Conservation (phyloP, 2,797 vertebrate species). For the Anguilla anguilla region DNA sequence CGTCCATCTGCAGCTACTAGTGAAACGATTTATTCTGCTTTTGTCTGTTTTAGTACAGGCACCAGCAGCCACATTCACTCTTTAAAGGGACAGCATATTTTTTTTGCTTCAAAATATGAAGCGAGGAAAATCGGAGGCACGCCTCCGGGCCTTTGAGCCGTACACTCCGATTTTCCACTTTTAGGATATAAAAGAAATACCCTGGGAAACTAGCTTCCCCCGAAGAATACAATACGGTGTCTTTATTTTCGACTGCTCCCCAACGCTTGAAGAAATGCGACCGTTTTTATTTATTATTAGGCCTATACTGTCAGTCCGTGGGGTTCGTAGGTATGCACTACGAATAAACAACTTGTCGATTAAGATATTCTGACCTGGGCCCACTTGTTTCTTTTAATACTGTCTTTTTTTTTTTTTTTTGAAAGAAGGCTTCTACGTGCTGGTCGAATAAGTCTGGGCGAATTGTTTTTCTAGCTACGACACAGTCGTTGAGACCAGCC, state of each 20-base stretch:
- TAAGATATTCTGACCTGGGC: not conserved
- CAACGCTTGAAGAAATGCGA: slow-evolving; percentile 27
- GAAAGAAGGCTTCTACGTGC: not conserved
- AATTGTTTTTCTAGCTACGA: not conserved
- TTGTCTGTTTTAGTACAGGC: slow-evolving; percentile 22
- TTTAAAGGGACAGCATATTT: slow-evolving; percentile 48
- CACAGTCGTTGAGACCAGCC: not conserved
- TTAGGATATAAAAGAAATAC: slow-evolving; percentile 59
- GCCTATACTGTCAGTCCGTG: slow-evolving; percentile 1
- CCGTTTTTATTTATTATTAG: slow-evolving; percentile 15
- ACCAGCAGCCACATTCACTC: slow-evolving; percentile 44
- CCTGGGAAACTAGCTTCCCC: slow-evolving; percentile 62
- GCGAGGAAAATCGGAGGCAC: slow-evolving; percentile 74
- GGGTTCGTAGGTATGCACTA: not conserved
- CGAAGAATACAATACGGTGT: slow-evolving; percentile 46
- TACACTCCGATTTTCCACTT: slow-evolving; percentile 72
- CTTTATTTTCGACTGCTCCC: slow-evolving; percentile 33
- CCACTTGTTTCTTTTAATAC: not conserved
- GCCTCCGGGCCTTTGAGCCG: slow-evolving; percentile 69
- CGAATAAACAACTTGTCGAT: not conserved
- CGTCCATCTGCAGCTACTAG: not conserved
- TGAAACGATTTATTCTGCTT: slow-evolving; percentile 9
- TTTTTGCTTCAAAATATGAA: slow-evolving; percentile 66
- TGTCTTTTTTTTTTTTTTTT: not conserved
- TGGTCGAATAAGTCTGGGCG: not conserved